A percentile compares a stretch with the other conserved stretches of the same genome.
Evolutionary conservation across 2,888 invertebrate genomes (phyloP).

Genomic region (Pocota personata): DNA sequence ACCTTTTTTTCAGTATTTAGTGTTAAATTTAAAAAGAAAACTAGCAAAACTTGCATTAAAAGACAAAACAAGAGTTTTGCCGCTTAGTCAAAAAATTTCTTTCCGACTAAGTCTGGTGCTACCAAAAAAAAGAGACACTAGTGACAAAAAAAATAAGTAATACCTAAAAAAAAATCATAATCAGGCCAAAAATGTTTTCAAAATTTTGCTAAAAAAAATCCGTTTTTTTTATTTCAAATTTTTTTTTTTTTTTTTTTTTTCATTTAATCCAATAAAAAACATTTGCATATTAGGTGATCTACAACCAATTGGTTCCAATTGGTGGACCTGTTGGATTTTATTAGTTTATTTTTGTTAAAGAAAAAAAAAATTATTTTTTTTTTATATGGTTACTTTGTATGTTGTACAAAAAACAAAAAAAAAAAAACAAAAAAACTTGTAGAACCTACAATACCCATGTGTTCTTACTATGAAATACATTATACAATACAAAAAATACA

Average conservation of each 20-base stretch:
- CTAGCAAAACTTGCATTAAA: conserved; percentile 55
- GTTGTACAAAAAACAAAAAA: conserved; percentile 63
- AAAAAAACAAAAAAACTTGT: conserved; percentile 47
- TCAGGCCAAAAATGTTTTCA: conserved; percentile 83
- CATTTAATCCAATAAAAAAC: conserved; percentile 58
- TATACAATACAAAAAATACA: conserved; percentile 62
- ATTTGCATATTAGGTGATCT: conserved; percentile 55
- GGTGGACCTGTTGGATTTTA: conserved; percentile 78
- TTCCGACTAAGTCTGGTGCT: conserved; percentile 73
- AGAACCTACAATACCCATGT: conserved; percentile 64
- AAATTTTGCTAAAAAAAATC: conserved; percentile 75
- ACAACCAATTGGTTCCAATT: conserved; percentile 78
- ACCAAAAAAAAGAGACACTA: conserved; percentile 82
- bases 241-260: conserved; percentile 52
- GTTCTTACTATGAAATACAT: conserved; percentile 64
- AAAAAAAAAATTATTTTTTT: conserved; percentile 29
- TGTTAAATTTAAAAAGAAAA: conserved; percentile 55
- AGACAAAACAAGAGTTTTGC: conserved; percentile 49
- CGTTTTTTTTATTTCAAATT: conserved; percentile 23
- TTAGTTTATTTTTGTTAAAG: conserved; percentile 51
- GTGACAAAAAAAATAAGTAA: conserved; percentile 80
- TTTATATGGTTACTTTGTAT: conserved; percentile 57
- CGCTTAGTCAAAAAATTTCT: conserved; percentile 65
- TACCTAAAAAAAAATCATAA: conserved; percentile 75
- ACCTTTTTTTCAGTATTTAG: conserved; percentile 63